Conservation (phyloP, 2,797 vertebrate species). For the Pseudochromis fuscus region DNA sequence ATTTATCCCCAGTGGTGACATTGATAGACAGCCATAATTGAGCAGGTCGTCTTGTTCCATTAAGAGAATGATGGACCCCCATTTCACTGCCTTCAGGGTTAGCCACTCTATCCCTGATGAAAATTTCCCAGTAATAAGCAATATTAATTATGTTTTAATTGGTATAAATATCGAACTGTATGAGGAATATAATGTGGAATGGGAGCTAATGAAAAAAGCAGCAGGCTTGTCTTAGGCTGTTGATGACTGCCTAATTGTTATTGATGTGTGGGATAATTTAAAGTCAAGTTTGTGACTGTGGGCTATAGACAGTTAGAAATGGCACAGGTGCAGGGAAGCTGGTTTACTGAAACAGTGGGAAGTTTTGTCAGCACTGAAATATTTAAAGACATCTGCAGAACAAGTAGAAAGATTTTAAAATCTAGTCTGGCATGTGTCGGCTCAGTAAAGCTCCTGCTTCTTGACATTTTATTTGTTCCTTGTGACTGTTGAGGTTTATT, state of each 20-base stretch:
- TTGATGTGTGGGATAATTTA: conserved; percentile 80
- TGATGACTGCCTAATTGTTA: conserved; percentile 85
- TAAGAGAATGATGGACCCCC: conserved; percentile 77
- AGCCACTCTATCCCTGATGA: conserved; percentile 79
- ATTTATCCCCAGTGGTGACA: conserved; percentile 79
- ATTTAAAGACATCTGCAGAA: conserved; percentile 23
- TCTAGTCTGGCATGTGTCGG: conserved; percentile 15
- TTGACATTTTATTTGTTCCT: conserved; percentile 32
- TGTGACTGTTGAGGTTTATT: conserved; percentile 24
- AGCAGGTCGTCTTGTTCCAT: conserved; percentile 80
- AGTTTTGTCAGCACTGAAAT: conserved; percentile 25
- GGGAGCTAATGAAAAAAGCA: conserved; percentile 80
- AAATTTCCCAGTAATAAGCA: conserved; percentile 85
- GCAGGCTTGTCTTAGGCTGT: conserved; percentile 63
- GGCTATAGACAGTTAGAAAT: conserved; percentile 23
- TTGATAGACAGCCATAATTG: conserved; percentile 86
- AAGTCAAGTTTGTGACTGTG: conserved; percentile 42
- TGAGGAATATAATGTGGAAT: conserved; percentile 77
- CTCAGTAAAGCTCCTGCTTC: conserved; percentile 12
- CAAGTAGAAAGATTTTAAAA: not conserved
- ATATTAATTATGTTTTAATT: conserved; percentile 88
- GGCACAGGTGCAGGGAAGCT: conserved; percentile 14
- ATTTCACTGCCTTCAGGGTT: conserved; percentile 74
- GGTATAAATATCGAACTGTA: conserved; percentile 84
- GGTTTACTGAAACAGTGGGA: conserved; percentile 7